Evolutionary conservation across 30 jellyfish, hydroid and myxozoan genomes (phyloP), one percentile per base, ranked within the genome.

Genomic region (Hydractinia echinata): DNA sequence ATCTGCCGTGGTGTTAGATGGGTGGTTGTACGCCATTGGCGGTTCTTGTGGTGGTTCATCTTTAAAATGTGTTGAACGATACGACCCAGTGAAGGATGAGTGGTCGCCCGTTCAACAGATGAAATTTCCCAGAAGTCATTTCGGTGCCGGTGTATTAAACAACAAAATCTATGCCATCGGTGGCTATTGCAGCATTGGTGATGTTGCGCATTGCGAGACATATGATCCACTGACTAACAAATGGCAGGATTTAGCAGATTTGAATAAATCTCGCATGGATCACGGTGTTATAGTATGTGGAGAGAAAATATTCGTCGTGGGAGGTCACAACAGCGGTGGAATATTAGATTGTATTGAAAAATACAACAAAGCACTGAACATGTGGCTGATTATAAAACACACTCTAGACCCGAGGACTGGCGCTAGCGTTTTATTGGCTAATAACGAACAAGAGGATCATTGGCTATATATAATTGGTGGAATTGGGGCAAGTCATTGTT

Each of bases 11-110:
- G 19, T 64, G 39, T 64, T 64, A 64, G 74, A 64, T 64, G 74
- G 74, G 19, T 64, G 74, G 74, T n/a, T 64, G 19, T 64, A 64
- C 39, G 74, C 74, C 19, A 51, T 64, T 13, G 74, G 74, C 19
- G 74, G 74, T 6, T n/a, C 74, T 64, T n/a, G 74, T 51, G 51
- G 18, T n/a, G 74, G 39, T 51, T n/a, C 74, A 64, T 64, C 74
- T 7, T 51, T 64, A 44, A 64, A 64, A 44, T n/a, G 74, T 13
- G 74, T 64, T 6, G 74, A 64, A 64, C 19, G 74, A 64, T 64
- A 64, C 74, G 74, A 64, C 4, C 74, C 74, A 6, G 74, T 51
- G 39, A 7, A n/a, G 51, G 74, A 64, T 51, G 39, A 64, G 16
- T 64, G 74, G 74, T 64, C 74, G 19, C 4, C 74, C 7, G 74